Evolutionary conservation across 2,797 vertebrate genomes (phyloP), one percentile per base, ranked within the genome.

Genomic region (Alauda arvensis): DNA sequence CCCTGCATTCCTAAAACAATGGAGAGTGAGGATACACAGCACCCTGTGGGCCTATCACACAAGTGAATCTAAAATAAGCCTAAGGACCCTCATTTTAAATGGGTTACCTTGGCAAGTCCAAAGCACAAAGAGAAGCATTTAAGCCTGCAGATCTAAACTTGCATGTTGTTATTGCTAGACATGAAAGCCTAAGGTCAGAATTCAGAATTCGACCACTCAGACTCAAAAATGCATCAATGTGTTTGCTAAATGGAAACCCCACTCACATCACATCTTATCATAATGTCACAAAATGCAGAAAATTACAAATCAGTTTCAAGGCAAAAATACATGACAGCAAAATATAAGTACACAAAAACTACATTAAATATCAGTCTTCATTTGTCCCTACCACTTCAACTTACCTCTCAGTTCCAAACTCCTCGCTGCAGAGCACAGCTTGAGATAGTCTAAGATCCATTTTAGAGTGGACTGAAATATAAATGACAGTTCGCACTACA

Each of bases 321-420:
- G 96, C 95, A 86, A 97, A 40, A 96, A 96, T 94, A 97, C 96
- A 95, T 97, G 98, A 98, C 98, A 98, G 98, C 95, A 94, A 96
- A 96, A 96, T 96, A 96, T 92, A 97, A 97, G 98, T 98, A 98
- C 98, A 98, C 98, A 98, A 97, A 97, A 98, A 98, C 96, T 98
- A 97, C 99, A 98, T 99, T 99, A 99, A 98, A 96, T 97, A 98
- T 98, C 98, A 95, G 97, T 97, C 98, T 97, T 97, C 96, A 97
- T 98, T 97, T 98, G 94, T 96, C 96, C 96, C 95, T 95, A 97
- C 95, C 95, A 94, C 96, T 97, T 98, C 97, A 96, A 88, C 97
- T 98, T 92, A 88, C 95, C 93, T 95, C 96, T 91, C 71, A 12
- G 93, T 93, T 92, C 94, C 93, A 92, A 94, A 95, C 93, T 90